Conservation (phyloP, 2,888 invertebrate genomes). For the Amiota communis region DNA sequence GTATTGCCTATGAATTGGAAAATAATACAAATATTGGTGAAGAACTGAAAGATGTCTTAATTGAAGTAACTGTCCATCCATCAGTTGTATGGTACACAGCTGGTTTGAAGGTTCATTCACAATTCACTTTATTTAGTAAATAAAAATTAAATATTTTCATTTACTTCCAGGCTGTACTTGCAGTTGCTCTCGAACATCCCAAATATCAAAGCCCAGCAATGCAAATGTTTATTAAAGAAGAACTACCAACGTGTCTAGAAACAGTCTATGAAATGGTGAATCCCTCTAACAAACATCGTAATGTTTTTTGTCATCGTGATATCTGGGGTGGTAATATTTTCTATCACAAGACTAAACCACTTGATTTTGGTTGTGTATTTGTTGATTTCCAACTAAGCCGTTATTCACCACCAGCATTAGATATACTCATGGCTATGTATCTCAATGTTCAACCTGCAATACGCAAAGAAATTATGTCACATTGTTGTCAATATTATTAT, state of each 20-base stretch:
- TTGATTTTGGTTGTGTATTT: constrained; percentile 57
- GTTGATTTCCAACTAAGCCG: constrained; percentile 71
- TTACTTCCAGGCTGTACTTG: constrained; percentile 52
- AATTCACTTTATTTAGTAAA: neutral
- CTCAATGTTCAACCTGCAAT: constrained; percentile 57
- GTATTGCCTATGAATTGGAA: constrained; percentile 70
- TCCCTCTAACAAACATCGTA: constrained; percentile 69
- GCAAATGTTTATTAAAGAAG: constrained; percentile 57
- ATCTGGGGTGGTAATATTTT: constrained; percentile 72
- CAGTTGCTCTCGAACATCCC: constrained; percentile 55
- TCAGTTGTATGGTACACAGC: constrained; percentile 60
- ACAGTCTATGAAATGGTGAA: constrained; percentile 63
- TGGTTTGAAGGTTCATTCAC: constrained; percentile 53
- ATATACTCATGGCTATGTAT: constrained; percentile 65
- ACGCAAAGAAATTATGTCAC: constrained; percentile 47
- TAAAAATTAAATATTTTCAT: neutral
- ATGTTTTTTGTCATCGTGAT: constrained; percentile 74
- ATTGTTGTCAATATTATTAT: constrained; percentile 56
- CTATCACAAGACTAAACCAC: constrained; percentile 50
- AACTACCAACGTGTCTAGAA: constrained; percentile 57
- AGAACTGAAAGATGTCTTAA: constrained; percentile 50
- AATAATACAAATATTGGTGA: constrained; percentile 55
- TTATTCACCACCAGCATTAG: constrained; percentile 69
- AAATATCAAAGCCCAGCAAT: constrained; percentile 44
- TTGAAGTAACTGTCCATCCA: constrained; percentile 57